Percentiles rank a stretch among this genome's conserved stretches.
These are phyloP conservation scores for Adelosebastes latens DNA, from an alignment of 2,797 vertebrate species.

Conservation along the genomic window DNA sequence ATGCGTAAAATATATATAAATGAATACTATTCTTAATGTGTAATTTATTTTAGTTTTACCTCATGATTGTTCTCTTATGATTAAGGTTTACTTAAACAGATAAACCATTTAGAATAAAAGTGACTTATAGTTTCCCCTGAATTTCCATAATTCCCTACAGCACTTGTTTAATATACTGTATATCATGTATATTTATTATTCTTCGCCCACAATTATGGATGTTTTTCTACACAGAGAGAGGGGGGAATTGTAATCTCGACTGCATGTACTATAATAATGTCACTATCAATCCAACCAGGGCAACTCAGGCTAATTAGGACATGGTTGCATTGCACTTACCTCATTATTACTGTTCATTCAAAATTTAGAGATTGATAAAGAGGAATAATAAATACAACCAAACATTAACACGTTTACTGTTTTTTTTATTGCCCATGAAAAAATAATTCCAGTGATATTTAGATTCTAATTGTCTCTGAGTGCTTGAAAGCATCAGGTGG, in stretches of 20 bases:
- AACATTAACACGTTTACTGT: not conserved
- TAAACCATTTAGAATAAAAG: too few species aligned
- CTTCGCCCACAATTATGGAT: not conserved
- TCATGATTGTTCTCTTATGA: not conserved
- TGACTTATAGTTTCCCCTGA: too few species aligned
- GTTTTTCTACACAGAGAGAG: not conserved
- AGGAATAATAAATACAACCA: not conserved
- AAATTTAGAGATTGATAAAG: slow-evolving; percentile 10
- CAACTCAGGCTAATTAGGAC: slow-evolving; percentile 22
- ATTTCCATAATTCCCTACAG: too few species aligned
- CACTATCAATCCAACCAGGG: not conserved
- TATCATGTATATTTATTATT: not conserved
- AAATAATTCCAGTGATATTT: not conserved
- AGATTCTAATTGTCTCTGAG: not conserved
- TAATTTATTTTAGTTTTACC: not conserved
- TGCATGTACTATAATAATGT: not conserved
- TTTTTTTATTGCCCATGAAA: not conserved
- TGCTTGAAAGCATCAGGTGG: slow-evolving; percentile 55
- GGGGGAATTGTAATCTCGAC: fast-evolving
- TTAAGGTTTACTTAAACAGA: not conserved
- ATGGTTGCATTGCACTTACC: slow-evolving; percentile 16
- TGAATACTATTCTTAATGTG: not conserved
- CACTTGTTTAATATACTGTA: too few species aligned
- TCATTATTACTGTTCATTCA: slow-evolving; percentile 30
- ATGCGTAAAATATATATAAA: not conserved